Evolutionary conservation across 2,113 vertebrate species (phyloP).

Genomic region (Holacanthus passer): DNA sequence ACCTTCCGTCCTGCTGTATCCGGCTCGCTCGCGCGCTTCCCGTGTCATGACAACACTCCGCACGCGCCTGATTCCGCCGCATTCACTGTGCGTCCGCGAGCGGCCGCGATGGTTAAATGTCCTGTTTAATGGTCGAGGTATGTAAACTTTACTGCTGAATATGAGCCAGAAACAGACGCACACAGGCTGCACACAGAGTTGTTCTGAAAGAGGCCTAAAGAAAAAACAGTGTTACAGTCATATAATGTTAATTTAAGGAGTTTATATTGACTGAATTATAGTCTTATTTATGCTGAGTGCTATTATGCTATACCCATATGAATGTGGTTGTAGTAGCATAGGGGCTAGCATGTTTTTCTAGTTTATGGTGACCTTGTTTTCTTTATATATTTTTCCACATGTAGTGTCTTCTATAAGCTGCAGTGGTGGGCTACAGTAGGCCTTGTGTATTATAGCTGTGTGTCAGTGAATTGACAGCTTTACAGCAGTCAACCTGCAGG

Average conservation of each 20-base stretch:
- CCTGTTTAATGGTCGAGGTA: constrained; percentile 77
- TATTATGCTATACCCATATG: no score
- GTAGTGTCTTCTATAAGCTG: not conserved
- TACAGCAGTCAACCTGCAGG: constrained; percentile 64
- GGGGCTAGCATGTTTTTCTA: not conserved
- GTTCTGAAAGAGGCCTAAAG: constrained; percentile 21
- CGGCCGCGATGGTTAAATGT: constrained; percentile 73
- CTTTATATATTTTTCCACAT: not conserved
- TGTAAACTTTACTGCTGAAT: constrained; percentile 40
- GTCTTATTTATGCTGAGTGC: not conserved
- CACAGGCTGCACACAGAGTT: not conserved
- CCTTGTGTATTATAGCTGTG: constrained; percentile 33
- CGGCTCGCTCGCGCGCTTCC: constrained; percentile 43
- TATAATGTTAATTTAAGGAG: not conserved
- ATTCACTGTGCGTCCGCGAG: constrained; percentile 51
- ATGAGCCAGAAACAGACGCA: not conserved
- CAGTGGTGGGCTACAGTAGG: constrained; percentile 28
- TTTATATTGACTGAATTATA: not conserved
- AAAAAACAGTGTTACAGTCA: not conserved
- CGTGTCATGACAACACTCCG: constrained; percentile 55
- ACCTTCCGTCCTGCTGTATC: constrained; percentile 48
- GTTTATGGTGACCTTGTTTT: constrained; percentile 35
- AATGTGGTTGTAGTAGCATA: not conserved
- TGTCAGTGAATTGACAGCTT: constrained; percentile 61
- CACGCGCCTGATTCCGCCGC: constrained; percentile 49